Evolutionary conservation across 53 echinoderm and acorn worm species (phyloP).

Genomic region (Zoroaster sp.): DNA sequence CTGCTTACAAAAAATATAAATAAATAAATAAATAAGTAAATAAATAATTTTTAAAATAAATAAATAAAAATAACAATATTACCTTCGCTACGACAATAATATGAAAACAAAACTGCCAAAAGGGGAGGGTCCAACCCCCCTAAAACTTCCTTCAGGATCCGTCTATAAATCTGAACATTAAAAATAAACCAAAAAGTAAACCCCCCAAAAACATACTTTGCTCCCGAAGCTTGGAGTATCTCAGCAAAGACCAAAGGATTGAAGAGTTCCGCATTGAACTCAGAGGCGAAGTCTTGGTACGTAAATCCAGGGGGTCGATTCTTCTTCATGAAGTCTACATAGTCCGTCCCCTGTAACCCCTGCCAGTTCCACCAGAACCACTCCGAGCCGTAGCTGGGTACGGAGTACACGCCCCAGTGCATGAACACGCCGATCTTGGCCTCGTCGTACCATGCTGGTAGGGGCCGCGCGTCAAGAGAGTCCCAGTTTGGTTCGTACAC

Average conservation of each 20-base stretch:
- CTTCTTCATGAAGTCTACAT: constrained; percentile 76
- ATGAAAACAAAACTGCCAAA: too few species aligned
- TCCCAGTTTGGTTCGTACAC: constrained; percentile 81
- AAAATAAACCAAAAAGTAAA: background rate
- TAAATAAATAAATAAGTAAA: too few species aligned
- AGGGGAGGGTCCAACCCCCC: too few species aligned
- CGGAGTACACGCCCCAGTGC: constrained; percentile 91
- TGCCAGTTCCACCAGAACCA: constrained; percentile 94
- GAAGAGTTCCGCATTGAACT: constrained; percentile 79
- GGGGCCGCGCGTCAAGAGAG: constrained; percentile 76
- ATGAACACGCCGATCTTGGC: constrained; percentile 93
- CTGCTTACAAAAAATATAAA: too few species aligned
- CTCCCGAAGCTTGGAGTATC: constrained; percentile 86
- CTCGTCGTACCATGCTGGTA: constrained; percentile 85
- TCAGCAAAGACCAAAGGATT: constrained; percentile 79
- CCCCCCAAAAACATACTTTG: constrained; percentile 55
- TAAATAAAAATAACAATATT: too few species aligned
- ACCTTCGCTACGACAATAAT: too few species aligned
- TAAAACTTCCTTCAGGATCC: too few species aligned
- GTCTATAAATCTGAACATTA: too few species aligned
- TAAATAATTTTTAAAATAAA: too few species aligned
- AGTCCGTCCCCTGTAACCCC: background rate
- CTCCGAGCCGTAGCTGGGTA: constrained; percentile 81
- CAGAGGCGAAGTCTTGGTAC: constrained; percentile 79
- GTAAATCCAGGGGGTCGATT: constrained; percentile 74